phyloP scores from a whole-genome alignment of 2,113 vertebrate genomes.

The Rhineura floridana region DNA sequence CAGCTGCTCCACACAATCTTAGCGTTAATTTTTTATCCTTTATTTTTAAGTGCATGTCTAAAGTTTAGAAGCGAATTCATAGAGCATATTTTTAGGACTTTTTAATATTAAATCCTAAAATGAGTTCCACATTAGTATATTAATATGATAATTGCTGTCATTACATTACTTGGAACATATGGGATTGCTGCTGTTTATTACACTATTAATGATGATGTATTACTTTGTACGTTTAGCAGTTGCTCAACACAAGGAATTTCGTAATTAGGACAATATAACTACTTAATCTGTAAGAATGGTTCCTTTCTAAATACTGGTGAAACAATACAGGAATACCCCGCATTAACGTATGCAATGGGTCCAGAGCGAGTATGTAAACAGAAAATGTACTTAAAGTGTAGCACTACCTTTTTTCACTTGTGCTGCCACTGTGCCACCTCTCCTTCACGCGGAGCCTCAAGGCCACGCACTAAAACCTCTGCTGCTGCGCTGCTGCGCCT shows the following conservation, averaged over 20 bases:
- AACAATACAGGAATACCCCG: slow-evolving; percentile 29
- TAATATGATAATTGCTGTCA: not conserved
- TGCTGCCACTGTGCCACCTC: too few relatives aligned
- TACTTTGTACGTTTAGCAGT: not conserved
- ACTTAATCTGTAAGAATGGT: too few relatives aligned
- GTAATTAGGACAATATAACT: slow-evolving; percentile 10
- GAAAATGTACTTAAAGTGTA: too few relatives aligned
- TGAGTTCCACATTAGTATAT: not conserved
- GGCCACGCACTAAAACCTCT: too few relatives aligned
- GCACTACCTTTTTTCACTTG: too few relatives aligned
- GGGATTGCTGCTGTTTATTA: not conserved
- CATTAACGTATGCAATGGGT: too few relatives aligned
- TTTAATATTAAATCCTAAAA: not conserved
- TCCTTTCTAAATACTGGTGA: slow-evolving; percentile 26
- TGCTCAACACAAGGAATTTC: slow-evolving; percentile 31
- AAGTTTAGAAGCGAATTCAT: not conserved
- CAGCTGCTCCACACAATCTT: not conserved
- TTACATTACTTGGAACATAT: not conserved
- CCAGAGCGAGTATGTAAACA: too few relatives aligned
- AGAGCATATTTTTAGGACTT: not conserved
- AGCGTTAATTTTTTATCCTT: not conserved
- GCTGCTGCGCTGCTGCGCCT: too few relatives aligned
- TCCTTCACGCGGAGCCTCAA: too few relatives aligned
- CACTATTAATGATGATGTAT: not conserved
- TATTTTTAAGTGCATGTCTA: not conserved